These are phyloP conservation scores for Brotula barbata DNA, from an alignment of 2,797 vertebrate species.

Conservation along the genomic window DNA sequence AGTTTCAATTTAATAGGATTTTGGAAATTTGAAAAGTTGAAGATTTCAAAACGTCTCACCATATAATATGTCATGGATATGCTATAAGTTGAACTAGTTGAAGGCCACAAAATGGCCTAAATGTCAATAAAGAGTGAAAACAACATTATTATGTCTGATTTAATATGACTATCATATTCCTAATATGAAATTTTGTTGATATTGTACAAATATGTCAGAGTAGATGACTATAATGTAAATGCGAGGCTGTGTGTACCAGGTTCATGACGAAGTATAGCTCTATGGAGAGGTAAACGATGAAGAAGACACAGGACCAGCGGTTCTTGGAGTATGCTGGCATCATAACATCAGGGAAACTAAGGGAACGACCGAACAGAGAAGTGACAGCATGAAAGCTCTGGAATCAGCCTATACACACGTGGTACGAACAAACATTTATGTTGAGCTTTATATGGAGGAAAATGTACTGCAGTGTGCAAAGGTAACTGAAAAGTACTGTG, in stretches of 20 bases:
- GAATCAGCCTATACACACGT: not conserved
- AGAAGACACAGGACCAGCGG: constrained; percentile 96
- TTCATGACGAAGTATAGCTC: constrained; percentile 99
- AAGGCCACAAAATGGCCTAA: too few species aligned
- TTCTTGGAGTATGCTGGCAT: constrained; percentile 95
- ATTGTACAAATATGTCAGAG: not conserved
- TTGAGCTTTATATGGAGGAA: constrained; percentile 35
- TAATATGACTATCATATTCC: too few species aligned
- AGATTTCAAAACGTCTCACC: too few species aligned
- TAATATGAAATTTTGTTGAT: not conserved
- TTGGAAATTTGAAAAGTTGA: too few species aligned
- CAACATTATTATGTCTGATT: not conserved
- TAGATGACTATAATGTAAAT: not conserved
- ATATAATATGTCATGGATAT: too few species aligned
- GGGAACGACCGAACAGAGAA: constrained; percentile 27
- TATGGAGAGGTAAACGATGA: constrained; percentile 98
- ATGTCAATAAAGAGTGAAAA: too few species aligned
- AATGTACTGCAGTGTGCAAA: constrained; percentile 19
- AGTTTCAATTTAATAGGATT: too few species aligned
- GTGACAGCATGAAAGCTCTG: not conserved
- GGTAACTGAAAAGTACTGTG: constrained; percentile 3
- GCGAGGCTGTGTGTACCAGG: constrained; percentile 74
- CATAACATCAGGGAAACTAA: constrained; percentile 99
- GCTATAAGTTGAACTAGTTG: too few species aligned
- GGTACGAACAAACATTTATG: not conserved